Evolutionary conservation across 2,797 vertebrate genomes (phyloP), one percentile per base, ranked within the genome.

Genomic region (Melanotaenia trifasciata): DNA sequence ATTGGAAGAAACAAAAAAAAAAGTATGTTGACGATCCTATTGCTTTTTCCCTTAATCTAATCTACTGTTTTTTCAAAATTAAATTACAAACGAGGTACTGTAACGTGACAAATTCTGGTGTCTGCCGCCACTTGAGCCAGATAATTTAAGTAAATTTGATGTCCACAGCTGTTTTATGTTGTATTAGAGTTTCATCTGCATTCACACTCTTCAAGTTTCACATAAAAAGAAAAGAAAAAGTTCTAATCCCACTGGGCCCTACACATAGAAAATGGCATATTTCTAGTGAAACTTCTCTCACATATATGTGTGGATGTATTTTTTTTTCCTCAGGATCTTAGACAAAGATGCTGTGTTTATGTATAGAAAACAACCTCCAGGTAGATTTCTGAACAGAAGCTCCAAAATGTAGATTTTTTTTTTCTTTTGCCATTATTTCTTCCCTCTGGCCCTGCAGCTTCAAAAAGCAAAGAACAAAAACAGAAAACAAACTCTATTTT

Each of bases 291-390:
- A 59, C 32, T 56, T 56, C 26, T 58, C 2, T 14, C 56, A 22
- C 58, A 36, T 9, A 1, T 58, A 22, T 66, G 12, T 18, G 26
- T 36, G 69, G 35, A 45, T 32, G 35, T 62, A 62, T 13, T 70
- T 57, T 5, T 26, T 14, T 13, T 11, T 11, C 60, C 36, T 36
- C 32, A 67, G 45, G 72, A 9, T 32, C 33, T 62, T 63, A 32
- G 67, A 79, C 78, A 84, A 73, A 72, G 57, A 58, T 9, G 51
- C n/a, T 43, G 61, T 63, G 64, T 74, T 75, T 84, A 76, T 73
- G 81, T 79, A 77, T 84, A 85, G 72, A 80, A 84, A 89, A 88
- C 77, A 80, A 79, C 83, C 80, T 70, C n/a, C 8, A 72, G 86
- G 76, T 72, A 75, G 58, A 76, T 88, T 76, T 70, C 54, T 70